A percentile compares a stretch with the other conserved stretches of the same genome.
phyloP scores from a whole-genome alignment of 2,888 invertebrate genomes.

The Dusona sp. region DNA sequence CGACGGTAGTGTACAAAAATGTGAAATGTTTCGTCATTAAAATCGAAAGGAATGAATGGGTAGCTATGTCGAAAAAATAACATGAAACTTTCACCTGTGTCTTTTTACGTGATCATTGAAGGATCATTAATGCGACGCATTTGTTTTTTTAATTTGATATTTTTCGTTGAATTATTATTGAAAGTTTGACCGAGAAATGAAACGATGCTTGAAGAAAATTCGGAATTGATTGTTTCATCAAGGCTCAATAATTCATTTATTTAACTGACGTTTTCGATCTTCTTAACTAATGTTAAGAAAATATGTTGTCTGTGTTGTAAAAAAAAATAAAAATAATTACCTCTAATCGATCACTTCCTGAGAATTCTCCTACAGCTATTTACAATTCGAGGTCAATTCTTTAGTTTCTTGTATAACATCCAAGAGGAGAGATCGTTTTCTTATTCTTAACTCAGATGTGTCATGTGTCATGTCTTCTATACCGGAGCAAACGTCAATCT shows the following conservation, averaged over 20 bases:
- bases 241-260: neutral
- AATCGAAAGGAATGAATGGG: neutral
- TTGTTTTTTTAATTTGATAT: neutral
- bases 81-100: neutral
- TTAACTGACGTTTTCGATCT: neutral
- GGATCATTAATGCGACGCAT: neutral
- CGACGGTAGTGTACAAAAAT: neutral
- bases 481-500: constrained; percentile 10
- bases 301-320: no score
- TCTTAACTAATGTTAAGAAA: neutral
- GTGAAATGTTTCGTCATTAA: neutral
- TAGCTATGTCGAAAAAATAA: neutral
- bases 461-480: constrained; percentile 16
- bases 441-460: constrained; percentile 25
- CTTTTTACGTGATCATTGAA: neutral
- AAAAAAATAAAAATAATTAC: neutral
- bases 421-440: constrained; percentile 28
- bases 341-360: constrained; percentile 4
- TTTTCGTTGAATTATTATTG: neutral
- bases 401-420: constrained; percentile 1
- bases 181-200: neutral
- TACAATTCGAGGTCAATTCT: constrained; percentile 39
- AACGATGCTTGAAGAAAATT: neutral
- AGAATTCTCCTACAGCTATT: constrained; percentile 4
- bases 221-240: neutral